These are phyloP conservation scores for Rafetus swinhoei DNA, from an alignment of 2,113 vertebrate species.

Conservation along the genomic window DNA sequence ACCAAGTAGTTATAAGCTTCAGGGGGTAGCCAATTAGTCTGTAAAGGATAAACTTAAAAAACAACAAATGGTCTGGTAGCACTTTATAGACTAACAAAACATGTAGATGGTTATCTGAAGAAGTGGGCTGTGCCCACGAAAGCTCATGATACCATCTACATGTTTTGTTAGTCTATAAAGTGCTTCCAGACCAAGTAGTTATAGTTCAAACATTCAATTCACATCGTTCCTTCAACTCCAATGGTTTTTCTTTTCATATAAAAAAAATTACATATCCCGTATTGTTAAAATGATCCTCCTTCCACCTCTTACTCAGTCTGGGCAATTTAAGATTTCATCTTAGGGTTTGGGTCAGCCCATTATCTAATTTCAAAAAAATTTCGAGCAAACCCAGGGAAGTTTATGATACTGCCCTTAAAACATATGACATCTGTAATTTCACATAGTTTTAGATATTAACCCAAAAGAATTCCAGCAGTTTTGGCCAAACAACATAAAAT, in stretches of 20 bases:
- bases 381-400: not conserved
- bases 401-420: not conserved
- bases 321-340: not conserved
- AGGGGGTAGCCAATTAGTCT: no score
- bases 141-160: no score
- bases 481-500: not conserved
- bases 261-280: not conserved
- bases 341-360: not conserved
- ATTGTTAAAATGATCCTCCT: not conserved
- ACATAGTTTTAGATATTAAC: not conserved
- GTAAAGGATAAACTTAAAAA: no score
- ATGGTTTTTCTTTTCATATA: not conserved
- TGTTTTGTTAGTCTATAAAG: no score
- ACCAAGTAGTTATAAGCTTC: not conserved
- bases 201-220: not conserved
- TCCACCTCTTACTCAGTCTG: not conserved
- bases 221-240: not conserved
- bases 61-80: no score
- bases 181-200: not conserved
- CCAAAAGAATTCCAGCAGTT: not conserved
- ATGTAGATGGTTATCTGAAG: no score
- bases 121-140: no score
- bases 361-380: not conserved
- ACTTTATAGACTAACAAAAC: no score
- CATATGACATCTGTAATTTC: not conserved